Evolutionary conservation across 2,888 invertebrate species (phyloP).

Genomic region (Pyrocoelia pectoralis): DNA sequence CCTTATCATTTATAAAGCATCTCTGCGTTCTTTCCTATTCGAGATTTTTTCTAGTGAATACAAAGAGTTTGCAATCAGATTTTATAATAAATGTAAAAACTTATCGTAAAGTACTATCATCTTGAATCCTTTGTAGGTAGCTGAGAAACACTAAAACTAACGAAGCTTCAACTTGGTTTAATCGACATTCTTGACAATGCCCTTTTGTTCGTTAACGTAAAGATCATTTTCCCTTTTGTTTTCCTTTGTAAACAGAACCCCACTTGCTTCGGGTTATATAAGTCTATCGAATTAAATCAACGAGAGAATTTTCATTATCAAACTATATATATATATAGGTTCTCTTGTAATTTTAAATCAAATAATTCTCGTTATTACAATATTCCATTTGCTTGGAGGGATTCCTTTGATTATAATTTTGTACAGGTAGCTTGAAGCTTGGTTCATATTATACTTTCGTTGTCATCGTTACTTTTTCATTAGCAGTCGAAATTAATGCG

Average conservation of each 20-base stretch:
- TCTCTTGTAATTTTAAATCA: neutral
- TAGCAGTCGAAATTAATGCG: no score
- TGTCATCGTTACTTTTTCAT: no score
- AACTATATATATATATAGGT: neutral
- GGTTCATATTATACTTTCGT: no score
- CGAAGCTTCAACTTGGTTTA: slow-evolving; percentile 33
- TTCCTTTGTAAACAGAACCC: slow-evolving; percentile 25
- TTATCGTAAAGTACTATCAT: slow-evolving; percentile 32
- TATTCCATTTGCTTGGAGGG: neutral
- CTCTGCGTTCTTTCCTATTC: neutral
- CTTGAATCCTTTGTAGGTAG: slow-evolving; percentile 32
- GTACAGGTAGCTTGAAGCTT: no score
- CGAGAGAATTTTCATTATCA: slow-evolving; percentile 17
- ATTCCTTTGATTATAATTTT: no score
- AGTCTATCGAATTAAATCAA: slow-evolving; percentile 28
- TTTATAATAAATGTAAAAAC: slow-evolving; percentile 22
- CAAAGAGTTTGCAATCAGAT: slow-evolving; percentile 17
- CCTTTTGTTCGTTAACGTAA: slow-evolving; percentile 30
- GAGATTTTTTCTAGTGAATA: neutral
- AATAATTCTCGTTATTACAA: neutral
- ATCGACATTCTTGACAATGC: slow-evolving; percentile 32
- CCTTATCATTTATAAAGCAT: neutral
- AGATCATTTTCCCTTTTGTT: slow-evolving; percentile 32
- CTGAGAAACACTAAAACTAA: slow-evolving; percentile 36
- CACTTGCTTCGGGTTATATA: slow-evolving; percentile 24